Base-by-base conservation (phyloP, 2,888 invertebrate species). In the Drosophila barbarae region DNA sequence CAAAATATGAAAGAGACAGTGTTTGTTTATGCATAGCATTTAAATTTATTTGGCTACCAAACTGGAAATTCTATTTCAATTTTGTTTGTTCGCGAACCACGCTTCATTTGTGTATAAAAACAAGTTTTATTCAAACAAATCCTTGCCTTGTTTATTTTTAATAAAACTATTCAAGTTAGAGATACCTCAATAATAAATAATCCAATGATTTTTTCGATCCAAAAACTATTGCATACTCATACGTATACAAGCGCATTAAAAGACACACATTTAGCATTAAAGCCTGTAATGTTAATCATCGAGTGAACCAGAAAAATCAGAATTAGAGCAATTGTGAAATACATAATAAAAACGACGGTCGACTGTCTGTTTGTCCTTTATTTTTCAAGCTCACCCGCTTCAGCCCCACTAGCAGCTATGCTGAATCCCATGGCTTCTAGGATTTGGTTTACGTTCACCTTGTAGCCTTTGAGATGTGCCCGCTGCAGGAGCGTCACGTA, bases 401-500 rank as follows among this genome's bases (percentile, higher is more conserved):
- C 15, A 13, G 18, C 6, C 6, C 12, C 18, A 21, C 10, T 6
- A 6, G 21, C 50, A 9, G 44, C 58, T 46, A 63, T 50, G 39
- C 44, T 65, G 7, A 79, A 70, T 12, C 80, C 74, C 44, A 85
- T 75, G 36, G 51, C 50, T 5, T 28, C 38, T 0, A 87, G 51
- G 28, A 88, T 74, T 30, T 46, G 59, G n/a, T 47, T 51, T 2
- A 86, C 83, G 79, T 88, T 88, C 2, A 63, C 68, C 55, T 82
- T 85, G 66, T 74, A 87, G 8, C 83, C 76, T 36, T 71, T 72
- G 5, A 84, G 73, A 72, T 88, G 77, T 3, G 74, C 75, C 51
- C 75, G 77, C 60, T 84, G 85, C 15, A 85, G 34, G 26, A 88
- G 71, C 63, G 87, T 80, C 26, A 88, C 74, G 71, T 88, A 88